These are phyloP conservation scores for Nestor notabilis DNA, from an alignment of 2,113 vertebrate genomes.

Conservation along the genomic window DNA sequence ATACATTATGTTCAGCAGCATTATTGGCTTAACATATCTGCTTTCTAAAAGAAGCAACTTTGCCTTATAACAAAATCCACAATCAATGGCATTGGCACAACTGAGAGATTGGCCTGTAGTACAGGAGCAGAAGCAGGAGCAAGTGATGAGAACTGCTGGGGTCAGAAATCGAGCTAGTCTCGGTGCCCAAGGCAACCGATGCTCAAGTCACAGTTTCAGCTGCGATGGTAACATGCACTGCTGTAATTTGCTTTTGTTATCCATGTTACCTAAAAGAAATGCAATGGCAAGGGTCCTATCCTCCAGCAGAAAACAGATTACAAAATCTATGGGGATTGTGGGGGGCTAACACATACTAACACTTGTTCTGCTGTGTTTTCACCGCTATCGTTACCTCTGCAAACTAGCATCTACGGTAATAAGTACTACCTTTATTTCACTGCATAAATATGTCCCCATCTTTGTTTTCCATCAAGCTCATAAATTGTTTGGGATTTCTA, in stretches of 20 bases:
- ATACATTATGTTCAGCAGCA: not conserved
- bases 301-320: not conserved
- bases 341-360: not conserved
- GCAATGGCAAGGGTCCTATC: not conserved
- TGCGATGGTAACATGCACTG: not conserved
- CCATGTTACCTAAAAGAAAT: not conserved
- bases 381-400: not conserved
- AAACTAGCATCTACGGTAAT: not conserved
- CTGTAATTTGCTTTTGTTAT: not conserved
- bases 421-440: not conserved
- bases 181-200: not conserved
- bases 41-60: not conserved
- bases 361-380: not conserved
- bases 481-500: not conserved
- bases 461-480: not conserved
- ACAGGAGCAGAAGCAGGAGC: not conserved
- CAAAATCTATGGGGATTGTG: not conserved
- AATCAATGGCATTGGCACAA: not conserved
- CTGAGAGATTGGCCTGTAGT: accelerated
- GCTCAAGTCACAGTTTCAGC: not conserved
- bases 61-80: not conserved
- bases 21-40: not conserved
- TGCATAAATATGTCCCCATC: not conserved
- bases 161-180: not conserved
- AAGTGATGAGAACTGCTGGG: not conserved